Conservation (phyloP, 2,797 vertebrate genomes). For the Phylloscopus collybita region DNA sequence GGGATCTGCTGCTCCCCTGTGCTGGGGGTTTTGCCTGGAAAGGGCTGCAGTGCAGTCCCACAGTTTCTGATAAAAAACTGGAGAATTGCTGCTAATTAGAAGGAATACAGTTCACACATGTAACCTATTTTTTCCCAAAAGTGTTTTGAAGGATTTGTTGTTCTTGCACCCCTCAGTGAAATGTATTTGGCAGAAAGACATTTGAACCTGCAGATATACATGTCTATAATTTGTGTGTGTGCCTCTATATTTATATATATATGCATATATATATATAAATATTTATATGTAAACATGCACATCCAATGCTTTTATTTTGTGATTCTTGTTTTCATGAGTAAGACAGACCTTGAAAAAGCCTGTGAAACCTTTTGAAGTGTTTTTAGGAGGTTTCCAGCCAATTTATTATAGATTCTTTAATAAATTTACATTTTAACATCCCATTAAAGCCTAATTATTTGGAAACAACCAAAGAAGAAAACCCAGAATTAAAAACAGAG, state of each 20-base stretch:
- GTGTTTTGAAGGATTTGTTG: not conserved
- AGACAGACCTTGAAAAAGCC: not conserved
- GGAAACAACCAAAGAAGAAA: not conserved
- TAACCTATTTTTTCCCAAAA: not conserved
- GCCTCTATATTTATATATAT: not conserved
- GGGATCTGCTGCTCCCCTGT: not conserved
- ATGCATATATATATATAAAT: no score
- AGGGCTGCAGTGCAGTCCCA: not conserved
- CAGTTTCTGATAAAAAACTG: not conserved
- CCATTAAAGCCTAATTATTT: conserved; percentile 30
- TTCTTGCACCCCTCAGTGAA: not conserved
- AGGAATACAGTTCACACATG: rapidly evolving
- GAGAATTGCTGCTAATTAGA: not conserved
- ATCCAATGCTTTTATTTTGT: not conserved
- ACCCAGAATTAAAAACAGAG: not conserved
- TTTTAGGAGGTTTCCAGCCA: not conserved
- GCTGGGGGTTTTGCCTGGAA: not conserved
- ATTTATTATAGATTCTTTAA: conserved; percentile 13
- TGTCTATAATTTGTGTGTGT: not conserved
- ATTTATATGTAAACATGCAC: not conserved
- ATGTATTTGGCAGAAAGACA: not conserved
- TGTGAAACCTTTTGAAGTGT: not conserved
- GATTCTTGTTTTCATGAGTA: not conserved
- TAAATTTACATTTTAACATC: conserved; percentile 32
- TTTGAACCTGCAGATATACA: not conserved